These are phyloP conservation scores for Chunga burmeisteri DNA, from an alignment of 2,113 vertebrate species.

Conservation along the genomic window DNA sequence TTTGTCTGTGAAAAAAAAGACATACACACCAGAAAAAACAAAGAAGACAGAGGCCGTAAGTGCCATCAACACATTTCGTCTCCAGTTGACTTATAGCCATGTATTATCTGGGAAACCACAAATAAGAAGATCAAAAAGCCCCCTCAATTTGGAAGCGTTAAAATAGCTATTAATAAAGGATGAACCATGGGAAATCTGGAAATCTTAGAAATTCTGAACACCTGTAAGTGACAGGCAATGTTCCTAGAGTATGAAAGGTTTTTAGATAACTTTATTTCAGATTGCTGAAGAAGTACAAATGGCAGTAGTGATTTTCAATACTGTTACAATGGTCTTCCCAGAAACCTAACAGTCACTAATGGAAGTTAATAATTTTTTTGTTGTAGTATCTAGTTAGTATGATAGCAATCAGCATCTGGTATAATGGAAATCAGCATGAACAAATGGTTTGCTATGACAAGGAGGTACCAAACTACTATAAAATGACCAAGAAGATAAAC, in stretches of 20 bases:
- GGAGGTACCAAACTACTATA: background rate
- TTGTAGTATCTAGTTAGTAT: background rate
- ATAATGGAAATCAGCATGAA: background rate
- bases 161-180: background rate
- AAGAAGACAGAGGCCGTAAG: background rate
- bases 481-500: background rate
- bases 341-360: background rate
- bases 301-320: background rate
- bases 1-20: background rate
- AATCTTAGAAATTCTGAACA: background rate
- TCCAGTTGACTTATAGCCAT: background rate
- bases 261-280: background rate
- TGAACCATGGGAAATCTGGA: background rate
- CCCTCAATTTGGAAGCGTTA: background rate
- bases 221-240: background rate
- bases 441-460: background rate
- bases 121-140: background rate
- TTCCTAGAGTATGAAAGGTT: background rate
- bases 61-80: background rate
- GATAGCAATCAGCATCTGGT: background rate
- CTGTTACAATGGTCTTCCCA: background rate
- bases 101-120: background rate
- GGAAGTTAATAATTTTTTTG: background rate
- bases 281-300: background rate
- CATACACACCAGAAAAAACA: accelerated